These are phyloP conservation scores for Clarias fuscus DNA, from an alignment of 2,797 vertebrate species.

Conservation along the genomic window DNA sequence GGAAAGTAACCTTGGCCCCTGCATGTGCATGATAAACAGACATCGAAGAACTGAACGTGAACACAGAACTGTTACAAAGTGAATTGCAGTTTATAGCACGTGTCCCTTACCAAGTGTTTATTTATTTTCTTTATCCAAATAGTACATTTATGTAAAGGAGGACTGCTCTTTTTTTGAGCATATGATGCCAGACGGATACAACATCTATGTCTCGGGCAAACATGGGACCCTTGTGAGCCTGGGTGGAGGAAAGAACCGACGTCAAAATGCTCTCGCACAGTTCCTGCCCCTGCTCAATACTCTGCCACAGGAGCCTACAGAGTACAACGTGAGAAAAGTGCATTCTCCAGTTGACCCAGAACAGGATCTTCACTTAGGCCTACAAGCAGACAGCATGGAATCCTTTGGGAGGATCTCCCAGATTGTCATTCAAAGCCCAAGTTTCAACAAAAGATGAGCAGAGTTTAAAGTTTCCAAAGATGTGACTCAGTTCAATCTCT, in stretches of 20 bases:
- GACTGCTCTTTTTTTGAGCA: constrained; percentile 90
- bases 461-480: constrained; percentile 22
- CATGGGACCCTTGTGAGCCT: constrained; percentile 80
- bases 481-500: constrained; percentile 21
- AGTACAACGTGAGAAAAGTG: constrained; percentile 44
- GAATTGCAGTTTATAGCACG: background rate
- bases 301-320: constrained; percentile 58
- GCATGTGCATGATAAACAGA: constrained; percentile 67
- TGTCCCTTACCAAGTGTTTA: background rate
- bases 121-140: constrained; percentile 15
- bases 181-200: constrained; percentile 85
- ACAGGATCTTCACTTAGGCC: constrained; percentile 33
- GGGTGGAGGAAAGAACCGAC: constrained; percentile 78
- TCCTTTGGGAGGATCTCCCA: constrained; percentile 82
- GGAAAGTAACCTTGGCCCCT: constrained; percentile 77
- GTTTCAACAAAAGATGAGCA: constrained; percentile 83
- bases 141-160: constrained; percentile 79
- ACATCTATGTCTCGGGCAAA: constrained; percentile 80
- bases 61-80: background rate
- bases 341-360: constrained; percentile 52
- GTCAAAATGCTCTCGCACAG: constrained; percentile 78
- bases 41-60: constrained; percentile 63
- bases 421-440: constrained; percentile 82
- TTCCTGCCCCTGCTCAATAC: constrained; percentile 87
- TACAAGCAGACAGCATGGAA: constrained; percentile 78